Conservation (phyloP, 2,888 invertebrate genomes). For the Prionchulus punctatus region DNA sequence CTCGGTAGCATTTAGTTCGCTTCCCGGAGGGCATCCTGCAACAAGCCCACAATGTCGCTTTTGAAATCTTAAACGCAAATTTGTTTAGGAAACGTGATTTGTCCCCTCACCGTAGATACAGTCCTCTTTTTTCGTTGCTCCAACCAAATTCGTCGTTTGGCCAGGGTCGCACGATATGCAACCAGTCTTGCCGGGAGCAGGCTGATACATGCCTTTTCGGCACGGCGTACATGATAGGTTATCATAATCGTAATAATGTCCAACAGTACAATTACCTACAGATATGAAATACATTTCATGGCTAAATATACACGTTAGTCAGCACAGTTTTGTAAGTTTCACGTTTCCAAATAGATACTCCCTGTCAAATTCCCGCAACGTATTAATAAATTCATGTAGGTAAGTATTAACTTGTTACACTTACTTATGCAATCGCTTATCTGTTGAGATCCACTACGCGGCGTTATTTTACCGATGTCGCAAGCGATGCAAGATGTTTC, state of each 20-base stretch:
- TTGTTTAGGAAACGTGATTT: too few relatives aligned
- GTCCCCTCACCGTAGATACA: constrained; percentile 4
- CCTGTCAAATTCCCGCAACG: too few relatives aligned
- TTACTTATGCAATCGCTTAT: constrained; percentile 7
- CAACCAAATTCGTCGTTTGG: background rate
- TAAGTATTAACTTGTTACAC: too few relatives aligned
- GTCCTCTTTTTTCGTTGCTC: background rate
- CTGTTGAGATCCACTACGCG: background rate
- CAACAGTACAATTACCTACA: background rate
- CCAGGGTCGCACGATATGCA: constrained; percentile 6
- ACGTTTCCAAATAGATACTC: too few relatives aligned
- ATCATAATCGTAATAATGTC: background rate
- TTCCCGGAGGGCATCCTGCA: constrained; percentile 6
- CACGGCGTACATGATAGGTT: background rate
- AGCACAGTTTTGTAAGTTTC: too few relatives aligned
- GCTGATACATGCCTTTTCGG: constrained; percentile 3
- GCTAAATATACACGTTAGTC: too few relatives aligned
- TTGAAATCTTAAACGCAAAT: too few relatives aligned
- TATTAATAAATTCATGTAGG: too few relatives aligned
- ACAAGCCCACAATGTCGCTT: background rate
- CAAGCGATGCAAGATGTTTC: background rate
- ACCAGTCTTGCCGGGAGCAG: background rate
- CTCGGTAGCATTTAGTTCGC: background rate
- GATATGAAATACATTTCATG: background rate
- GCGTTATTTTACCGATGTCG: constrained; percentile 1